Evolutionary conservation across 2,888 invertebrate genomes (phyloP).

Genomic region (Drosophila silvestris): DNA sequence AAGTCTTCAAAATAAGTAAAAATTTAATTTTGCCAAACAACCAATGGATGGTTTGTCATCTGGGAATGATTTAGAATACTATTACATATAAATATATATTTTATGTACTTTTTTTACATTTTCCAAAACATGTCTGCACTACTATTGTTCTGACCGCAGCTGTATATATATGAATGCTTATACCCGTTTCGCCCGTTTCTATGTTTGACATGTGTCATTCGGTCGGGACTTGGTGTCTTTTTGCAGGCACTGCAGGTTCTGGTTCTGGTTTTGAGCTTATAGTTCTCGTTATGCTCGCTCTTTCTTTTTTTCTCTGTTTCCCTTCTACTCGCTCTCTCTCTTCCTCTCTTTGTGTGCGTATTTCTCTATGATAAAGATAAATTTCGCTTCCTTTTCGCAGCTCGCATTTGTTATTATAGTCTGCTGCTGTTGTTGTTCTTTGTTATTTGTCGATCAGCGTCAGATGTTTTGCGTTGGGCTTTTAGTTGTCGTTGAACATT

Average conservation of each 20-base stretch:
- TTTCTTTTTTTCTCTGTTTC: slow-evolving; percentile 15
- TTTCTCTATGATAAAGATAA: slow-evolving; percentile 31
- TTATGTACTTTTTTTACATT: not conserved
- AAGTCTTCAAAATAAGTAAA: not conserved
- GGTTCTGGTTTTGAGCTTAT: slow-evolving; percentile 24
- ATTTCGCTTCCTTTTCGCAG: slow-evolving; percentile 32
- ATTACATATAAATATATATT: not conserved
- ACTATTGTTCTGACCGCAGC: not conserved
- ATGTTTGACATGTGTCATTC: slow-evolving; percentile 35
- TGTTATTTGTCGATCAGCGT: slow-evolving; percentile 49
- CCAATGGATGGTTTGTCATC: not conserved
- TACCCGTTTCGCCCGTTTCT: not conserved
- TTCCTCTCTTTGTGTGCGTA: slow-evolving; percentile 3
- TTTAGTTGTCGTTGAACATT: slow-evolving; percentile 66
- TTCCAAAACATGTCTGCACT: not conserved
- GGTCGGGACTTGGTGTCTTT: slow-evolving; percentile 33
- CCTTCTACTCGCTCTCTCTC: slow-evolving; percentile 9
- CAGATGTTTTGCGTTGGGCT: slow-evolving; percentile 45
- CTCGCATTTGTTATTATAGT: slow-evolving; percentile 34
- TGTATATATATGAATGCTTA: not conserved
- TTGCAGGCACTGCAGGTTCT: slow-evolving; percentile 1
- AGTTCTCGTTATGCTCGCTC: slow-evolving; percentile 14
- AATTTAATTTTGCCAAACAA: not conserved
- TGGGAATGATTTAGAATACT: not conserved
- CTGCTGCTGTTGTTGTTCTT: slow-evolving; percentile 25